Evolutionary conservation across 1,140 invertebrate genomes (phyloP).

Genomic region (Octopus sinensis): DNA sequence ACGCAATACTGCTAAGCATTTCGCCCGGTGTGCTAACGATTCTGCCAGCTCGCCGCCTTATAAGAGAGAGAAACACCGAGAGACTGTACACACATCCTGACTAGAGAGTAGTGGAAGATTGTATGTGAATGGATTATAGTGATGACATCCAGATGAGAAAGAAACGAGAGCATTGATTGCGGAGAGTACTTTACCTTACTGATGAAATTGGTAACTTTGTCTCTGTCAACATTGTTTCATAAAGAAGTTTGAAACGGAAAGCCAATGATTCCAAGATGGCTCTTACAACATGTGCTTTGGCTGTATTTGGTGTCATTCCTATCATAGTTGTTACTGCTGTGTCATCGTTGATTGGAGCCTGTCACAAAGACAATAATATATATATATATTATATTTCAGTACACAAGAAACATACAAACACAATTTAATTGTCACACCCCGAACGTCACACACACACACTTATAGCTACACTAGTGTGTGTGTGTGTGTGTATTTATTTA

Average conservation of each 20-base stretch:
- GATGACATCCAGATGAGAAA: no score
- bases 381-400: neutral
- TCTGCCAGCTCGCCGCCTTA: no score
- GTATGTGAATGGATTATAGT: neutral
- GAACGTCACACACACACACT: no score
- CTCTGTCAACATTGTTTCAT: slow-evolving; percentile 63
- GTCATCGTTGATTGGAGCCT: slow-evolving; percentile 86
- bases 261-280: slow-evolving; percentile 80
- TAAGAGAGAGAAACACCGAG: no score
- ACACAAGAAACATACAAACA: no score
- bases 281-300: slow-evolving; percentile 69
- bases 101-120: neutral
- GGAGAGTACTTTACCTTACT: slow-evolving; percentile 36
- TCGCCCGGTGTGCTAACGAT: no score
- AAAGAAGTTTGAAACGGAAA: slow-evolving; percentile 77
- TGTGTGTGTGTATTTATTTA: no score
- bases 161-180: no score
- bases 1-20: no score
- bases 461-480: no score
- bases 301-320: slow-evolving; percentile 77
- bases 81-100: neutral
- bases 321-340: slow-evolving; percentile 78
- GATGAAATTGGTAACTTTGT: slow-evolving; percentile 39
- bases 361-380: slow-evolving; percentile 17
- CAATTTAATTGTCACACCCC: no score